Conservation (phyloP, 2,888 invertebrate genomes). For the Arenicola marina region DNA sequence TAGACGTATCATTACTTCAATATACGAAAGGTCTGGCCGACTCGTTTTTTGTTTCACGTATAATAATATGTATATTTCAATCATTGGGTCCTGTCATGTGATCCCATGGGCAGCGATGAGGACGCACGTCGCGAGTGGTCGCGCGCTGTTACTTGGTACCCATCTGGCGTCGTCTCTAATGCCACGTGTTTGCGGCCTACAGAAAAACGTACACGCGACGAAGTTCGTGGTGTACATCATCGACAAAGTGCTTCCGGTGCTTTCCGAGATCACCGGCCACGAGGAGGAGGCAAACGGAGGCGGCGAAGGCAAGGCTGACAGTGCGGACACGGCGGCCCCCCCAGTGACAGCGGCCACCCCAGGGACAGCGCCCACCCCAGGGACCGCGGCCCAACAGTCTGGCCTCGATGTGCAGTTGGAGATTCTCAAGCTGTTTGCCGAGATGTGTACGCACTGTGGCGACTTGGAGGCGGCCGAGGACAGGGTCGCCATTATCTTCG, state of each 20-base stretch:
- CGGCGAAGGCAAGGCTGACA: slow-evolving; percentile 4
- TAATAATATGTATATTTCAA: no score
- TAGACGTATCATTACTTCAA: no score
- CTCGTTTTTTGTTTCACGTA: no score
- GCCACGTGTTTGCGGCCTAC: no score
- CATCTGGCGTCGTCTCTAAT: no score
- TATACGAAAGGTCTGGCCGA: no score
- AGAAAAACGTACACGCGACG: slow-evolving; percentile 85
- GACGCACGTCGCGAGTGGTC: no score
- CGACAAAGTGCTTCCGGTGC: slow-evolving; percentile 77
- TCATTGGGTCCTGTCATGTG: no score
- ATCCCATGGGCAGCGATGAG: no score
- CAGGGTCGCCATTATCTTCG: slow-evolving; percentile 77
- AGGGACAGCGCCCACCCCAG: slow-evolving; percentile 48
- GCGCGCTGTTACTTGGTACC: no score
- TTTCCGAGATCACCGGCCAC: slow-evolving; percentile 53
- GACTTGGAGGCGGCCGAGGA: slow-evolving; percentile 75
- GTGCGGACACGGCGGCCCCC: no score
- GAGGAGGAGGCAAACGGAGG: slow-evolving; percentile 45
- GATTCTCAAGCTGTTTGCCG: slow-evolving; percentile 83
- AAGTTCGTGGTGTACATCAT: slow-evolving; percentile 84
- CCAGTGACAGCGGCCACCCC: neutral
- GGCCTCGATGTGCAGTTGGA: slow-evolving; percentile 69
- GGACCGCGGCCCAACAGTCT: slow-evolving; percentile 24
- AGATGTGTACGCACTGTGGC: slow-evolving; percentile 79